Conservation (phyloP, 1,140 invertebrate species). For the Zaprionus lachaisei region DNA sequence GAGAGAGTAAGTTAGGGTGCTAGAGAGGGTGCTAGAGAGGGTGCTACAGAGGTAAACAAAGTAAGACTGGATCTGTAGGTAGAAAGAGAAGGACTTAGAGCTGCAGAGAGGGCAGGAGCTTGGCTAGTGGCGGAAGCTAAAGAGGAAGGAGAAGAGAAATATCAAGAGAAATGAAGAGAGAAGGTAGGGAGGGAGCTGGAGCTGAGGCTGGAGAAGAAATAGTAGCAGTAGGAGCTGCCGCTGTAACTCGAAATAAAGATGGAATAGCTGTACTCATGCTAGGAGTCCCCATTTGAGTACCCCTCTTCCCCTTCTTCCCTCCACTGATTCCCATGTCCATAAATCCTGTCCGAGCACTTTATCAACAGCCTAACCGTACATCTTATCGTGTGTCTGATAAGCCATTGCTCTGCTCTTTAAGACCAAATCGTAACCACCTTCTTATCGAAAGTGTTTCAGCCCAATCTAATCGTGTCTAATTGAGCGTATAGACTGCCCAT, state of each 20-base stretch:
- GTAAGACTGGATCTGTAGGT: too few relatives aligned
- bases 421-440: not conserved
- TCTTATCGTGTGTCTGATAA: constrained; percentile 5
- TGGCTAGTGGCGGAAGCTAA: fast-evolving
- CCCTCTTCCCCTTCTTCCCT: not conserved
- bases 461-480: constrained; percentile 71
- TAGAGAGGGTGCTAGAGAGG: not conserved
- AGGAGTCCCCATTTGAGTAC: not conserved
- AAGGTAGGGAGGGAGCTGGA: not conserved
- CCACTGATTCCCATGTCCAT: constrained; percentile 15
- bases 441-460: constrained; percentile 11
- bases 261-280: not conserved
- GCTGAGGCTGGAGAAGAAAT: not conserved
- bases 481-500: constrained; percentile 45
- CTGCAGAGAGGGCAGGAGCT: too few relatives aligned
- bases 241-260: not conserved
- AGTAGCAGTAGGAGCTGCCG: not conserved
- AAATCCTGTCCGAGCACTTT: constrained; percentile 39
- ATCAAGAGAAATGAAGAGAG: not conserved
- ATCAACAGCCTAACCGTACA: not conserved
- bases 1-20: not conserved
- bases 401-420: not conserved
- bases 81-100: not conserved
- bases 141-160: not conserved
- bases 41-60: too few relatives aligned